These are phyloP conservation scores for Stichopus horrens DNA, from an alignment of 53 echinoderm and acorn worm genomes.

Conservation along the genomic window DNA sequence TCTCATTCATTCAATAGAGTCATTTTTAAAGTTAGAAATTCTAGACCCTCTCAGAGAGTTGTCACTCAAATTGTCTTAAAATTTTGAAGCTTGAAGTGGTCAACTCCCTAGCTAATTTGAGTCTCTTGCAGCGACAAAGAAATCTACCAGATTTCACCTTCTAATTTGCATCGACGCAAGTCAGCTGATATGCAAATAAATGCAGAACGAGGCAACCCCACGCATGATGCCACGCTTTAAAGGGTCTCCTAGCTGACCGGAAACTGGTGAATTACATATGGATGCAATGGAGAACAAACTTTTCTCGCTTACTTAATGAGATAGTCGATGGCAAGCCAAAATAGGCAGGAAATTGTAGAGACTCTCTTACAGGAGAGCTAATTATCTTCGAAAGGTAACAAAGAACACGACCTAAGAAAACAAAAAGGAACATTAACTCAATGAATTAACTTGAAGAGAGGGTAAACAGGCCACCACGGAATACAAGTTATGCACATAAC, in stretches of 20 bases:
- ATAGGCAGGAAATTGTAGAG: constrained; percentile 14
- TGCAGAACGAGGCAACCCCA: neutral
- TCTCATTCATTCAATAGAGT: constrained; percentile 4
- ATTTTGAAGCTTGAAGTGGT: constrained; percentile 29
- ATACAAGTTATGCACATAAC: too few species aligned
- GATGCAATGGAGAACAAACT: neutral
- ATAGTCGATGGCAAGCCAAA: neutral
- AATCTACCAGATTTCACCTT: constrained; percentile 11
- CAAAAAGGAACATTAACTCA: too few species aligned
- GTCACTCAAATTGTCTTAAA: constrained; percentile 36
- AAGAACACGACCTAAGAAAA: too few species aligned
- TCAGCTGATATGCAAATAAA: constrained; percentile 3
- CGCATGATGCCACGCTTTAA: neutral
- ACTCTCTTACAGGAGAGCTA: neutral
- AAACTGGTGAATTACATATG: constrained; percentile 17
- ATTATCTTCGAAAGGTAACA: too few species aligned
- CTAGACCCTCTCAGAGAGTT: constrained; percentile 21
- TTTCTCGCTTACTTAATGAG: neutral
- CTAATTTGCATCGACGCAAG: constrained; percentile 27
- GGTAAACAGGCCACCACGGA: too few species aligned
- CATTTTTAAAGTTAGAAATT: constrained; percentile 5
- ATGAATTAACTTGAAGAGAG: too few species aligned
- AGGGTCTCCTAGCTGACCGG: neutral
- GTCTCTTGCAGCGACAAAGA: neutral
- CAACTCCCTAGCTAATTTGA: constrained; percentile 31